Conservation (phyloP, 2,888 invertebrate genomes). For the Leptinotarsa rubiginosa region DNA sequence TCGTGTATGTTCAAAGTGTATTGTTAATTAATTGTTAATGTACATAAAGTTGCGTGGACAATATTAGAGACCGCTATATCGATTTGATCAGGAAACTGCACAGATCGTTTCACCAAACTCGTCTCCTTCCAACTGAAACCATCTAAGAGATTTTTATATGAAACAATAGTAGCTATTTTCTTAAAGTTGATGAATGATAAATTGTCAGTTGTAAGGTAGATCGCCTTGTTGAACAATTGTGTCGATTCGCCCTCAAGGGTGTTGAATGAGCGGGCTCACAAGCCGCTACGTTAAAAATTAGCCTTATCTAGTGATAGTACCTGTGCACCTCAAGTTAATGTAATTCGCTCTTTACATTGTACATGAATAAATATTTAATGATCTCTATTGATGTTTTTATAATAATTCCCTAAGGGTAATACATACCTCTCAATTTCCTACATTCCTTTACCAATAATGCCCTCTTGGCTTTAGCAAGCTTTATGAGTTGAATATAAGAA, state of each 20-base stretch:
- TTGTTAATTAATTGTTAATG: constrained; percentile 47
- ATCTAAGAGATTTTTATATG: constrained; percentile 13
- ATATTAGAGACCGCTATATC: constrained; percentile 41
- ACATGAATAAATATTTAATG: constrained; percentile 26
- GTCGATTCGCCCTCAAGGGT: constrained; percentile 7
- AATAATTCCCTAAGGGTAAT: background rate
- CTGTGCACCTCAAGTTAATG: constrained; percentile 29
- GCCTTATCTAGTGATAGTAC: constrained; percentile 26
- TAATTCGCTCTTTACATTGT: constrained; percentile 23
- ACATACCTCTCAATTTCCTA: too few species aligned
- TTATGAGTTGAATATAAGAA: too few species aligned
- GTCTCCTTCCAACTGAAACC: constrained; percentile 27
- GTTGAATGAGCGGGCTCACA: background rate
- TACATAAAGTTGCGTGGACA: constrained; percentile 49
- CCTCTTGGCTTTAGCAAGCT: too few species aligned
- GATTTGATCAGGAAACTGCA: constrained; percentile 12
- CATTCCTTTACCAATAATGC: too few species aligned
- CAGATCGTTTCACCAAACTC: constrained; percentile 22
- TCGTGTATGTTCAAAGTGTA: constrained; percentile 32
- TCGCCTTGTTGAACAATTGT: constrained; percentile 19
- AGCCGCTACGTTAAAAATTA: constrained; percentile 20
- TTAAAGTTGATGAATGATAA: constrained; percentile 5
- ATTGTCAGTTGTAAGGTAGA: constrained; percentile 23
- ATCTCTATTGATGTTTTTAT: constrained; percentile 21
- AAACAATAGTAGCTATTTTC: constrained; percentile 22